Evolutionary conservation across 1,140 invertebrate species (phyloP).

Genomic region (Oryctes rhinoceros): DNA sequence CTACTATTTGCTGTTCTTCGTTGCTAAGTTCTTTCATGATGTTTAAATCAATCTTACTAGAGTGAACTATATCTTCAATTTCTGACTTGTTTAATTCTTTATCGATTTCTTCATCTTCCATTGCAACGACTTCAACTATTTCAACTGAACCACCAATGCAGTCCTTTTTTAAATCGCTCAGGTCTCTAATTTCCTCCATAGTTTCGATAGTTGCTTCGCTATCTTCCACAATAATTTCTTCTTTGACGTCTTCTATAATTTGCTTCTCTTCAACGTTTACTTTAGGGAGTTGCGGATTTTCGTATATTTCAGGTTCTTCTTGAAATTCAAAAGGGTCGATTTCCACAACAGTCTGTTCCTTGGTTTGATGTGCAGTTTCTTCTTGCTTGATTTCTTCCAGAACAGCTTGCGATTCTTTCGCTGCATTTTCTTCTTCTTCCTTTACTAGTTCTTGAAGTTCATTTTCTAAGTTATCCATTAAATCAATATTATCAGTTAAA

Average conservation of each 20-base stretch:
- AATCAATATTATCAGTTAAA: slow-evolving; percentile 57
- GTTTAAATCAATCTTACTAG: slow-evolving; percentile 41
- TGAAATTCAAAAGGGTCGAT: slow-evolving; percentile 63
- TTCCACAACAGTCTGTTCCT: slow-evolving; percentile 59
- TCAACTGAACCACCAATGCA: slow-evolving; percentile 43
- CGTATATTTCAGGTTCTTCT: slow-evolving; percentile 57
- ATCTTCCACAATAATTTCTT: slow-evolving; percentile 36
- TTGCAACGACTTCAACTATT: slow-evolving; percentile 54
- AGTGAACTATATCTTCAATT: slow-evolving; percentile 55
- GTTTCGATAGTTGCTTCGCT: slow-evolving; percentile 36
- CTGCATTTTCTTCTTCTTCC: slow-evolving; percentile 51
- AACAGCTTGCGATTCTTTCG: slow-evolving; percentile 50
- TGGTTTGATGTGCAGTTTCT: slow-evolving; percentile 50
- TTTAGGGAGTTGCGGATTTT: slow-evolving; percentile 43
- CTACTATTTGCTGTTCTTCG: slow-evolving; percentile 44
- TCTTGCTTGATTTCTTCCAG: slow-evolving; percentile 49
- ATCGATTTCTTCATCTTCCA: slow-evolving; percentile 58
- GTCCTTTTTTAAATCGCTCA: slow-evolving; percentile 40
- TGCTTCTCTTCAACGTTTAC: background rate
- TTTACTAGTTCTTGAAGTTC: slow-evolving; percentile 56
- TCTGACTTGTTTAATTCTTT: slow-evolving; percentile 58
- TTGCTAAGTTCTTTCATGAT: slow-evolving; percentile 15
- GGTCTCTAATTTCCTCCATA: slow-evolving; percentile 43
- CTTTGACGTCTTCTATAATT: slow-evolving; percentile 25
- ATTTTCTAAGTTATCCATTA: slow-evolving; percentile 57